Percentiles rank a stretch among this genome's conserved stretches.
These are phyloP conservation scores for Erpornis zantholeuca DNA, from an alignment of 2,113 vertebrate genomes.

Conservation along the genomic window DNA sequence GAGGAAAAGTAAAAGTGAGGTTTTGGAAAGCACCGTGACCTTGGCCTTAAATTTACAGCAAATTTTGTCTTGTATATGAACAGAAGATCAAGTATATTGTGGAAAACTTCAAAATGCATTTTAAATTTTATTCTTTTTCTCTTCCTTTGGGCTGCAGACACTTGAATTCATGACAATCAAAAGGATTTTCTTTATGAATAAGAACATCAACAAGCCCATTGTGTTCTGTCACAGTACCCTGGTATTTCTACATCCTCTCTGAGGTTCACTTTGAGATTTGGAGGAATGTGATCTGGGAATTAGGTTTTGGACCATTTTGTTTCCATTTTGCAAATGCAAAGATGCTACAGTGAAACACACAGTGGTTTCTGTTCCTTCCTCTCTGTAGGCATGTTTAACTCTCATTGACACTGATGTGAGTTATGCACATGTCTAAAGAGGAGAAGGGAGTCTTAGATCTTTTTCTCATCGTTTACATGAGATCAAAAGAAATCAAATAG, in stretches of 20 bases:
- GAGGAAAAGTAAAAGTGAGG: not conserved
- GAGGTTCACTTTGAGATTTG: conserved; percentile 14
- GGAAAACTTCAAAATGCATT: not conserved
- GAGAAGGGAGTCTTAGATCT: conserved; percentile 58
- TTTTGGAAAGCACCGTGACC: not conserved
- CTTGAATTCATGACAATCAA: not conserved
- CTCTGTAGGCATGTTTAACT: conserved; percentile 59
- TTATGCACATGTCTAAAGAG: conserved; percentile 70
- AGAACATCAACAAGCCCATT: conserved; percentile 6
- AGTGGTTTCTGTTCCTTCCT: conserved; percentile 59
- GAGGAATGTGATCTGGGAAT: conserved; percentile 49
- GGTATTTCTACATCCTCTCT: conserved; percentile 40
- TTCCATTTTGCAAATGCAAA: conserved; percentile 42
- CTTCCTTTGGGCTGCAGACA: not conserved
- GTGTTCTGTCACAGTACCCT: not conserved
- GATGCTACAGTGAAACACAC: conserved; percentile 39
- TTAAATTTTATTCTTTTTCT: not conserved
- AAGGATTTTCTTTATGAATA: not conserved
- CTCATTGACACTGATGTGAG: conserved; percentile 62
- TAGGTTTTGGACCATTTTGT: conserved; percentile 27
- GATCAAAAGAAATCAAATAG: conserved; percentile 68
- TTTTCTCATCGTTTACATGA: conserved; percentile 70
- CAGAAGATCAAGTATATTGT: not conserved
- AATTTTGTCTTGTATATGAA: not conserved
- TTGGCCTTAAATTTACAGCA: not conserved